These are phyloP conservation scores for Pristionchus mayeri DNA, from an alignment of 2,888 invertebrate genomes.

Conservation along the genomic window DNA sequence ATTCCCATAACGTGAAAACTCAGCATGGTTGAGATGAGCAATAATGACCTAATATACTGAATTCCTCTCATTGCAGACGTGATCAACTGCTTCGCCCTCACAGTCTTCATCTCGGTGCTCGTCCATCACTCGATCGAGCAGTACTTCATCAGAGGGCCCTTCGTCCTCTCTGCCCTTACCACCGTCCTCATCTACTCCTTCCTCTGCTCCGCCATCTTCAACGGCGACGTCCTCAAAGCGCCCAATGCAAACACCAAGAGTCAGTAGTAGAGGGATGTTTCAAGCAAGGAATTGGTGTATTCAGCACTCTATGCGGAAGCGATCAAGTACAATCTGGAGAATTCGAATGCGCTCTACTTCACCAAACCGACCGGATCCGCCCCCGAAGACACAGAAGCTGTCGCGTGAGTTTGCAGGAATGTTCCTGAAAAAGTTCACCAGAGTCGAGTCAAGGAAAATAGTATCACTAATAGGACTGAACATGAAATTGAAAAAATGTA, in stretches of 20 bases:
- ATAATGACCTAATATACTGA: neutral
- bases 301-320: conserved; percentile 20
- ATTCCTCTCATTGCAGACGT: neutral
- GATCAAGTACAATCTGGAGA: conserved; percentile 26
- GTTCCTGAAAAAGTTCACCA: too few species aligned
- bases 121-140: conserved; percentile 39
- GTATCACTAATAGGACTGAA: too few species aligned
- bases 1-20: neutral
- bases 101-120: conserved; percentile 23
- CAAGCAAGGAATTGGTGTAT: neutral
- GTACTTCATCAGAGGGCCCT: conserved; percentile 2
- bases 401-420: neutral
- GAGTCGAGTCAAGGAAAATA: too few species aligned
- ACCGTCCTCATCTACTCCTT: neutral
- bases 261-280: neutral
- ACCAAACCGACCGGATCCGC: neutral
- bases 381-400: conserved; percentile 15
- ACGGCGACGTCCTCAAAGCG: neutral
- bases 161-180: conserved; percentile 1
- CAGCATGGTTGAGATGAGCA: neutral
- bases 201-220: conserved; percentile 44
- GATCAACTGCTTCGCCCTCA: neutral
- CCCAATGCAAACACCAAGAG: conserved; percentile 1
- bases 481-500: too few species aligned
- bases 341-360: conserved; percentile 28